Conservation (phyloP, 2,113 vertebrate species). For the Salminus brasiliensis region DNA sequence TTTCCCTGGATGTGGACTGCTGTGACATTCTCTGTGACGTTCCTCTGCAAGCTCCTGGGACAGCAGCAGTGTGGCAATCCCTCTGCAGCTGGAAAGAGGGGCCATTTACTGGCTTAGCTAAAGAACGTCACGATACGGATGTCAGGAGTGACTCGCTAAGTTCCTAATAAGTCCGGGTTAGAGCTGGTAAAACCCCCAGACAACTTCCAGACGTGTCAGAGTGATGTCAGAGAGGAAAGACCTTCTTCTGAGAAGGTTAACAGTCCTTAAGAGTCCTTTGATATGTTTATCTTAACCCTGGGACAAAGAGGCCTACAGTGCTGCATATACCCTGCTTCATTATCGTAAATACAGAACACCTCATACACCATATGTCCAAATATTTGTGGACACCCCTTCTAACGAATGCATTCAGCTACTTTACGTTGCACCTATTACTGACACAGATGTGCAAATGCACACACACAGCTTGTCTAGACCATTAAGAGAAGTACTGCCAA, state of each 20-base stretch:
- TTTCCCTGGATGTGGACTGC: background rate
- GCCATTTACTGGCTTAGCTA: constrained; percentile 7
- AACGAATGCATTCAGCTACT: too few species aligned
- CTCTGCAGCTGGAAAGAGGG: background rate
- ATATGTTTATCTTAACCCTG: too few species aligned
- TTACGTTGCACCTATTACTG: too few species aligned
- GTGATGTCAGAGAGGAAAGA: background rate
- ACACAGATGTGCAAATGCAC: too few species aligned
- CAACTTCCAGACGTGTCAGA: background rate
- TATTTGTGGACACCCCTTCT: too few species aligned
- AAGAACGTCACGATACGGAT: background rate
- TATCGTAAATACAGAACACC: too few species aligned
- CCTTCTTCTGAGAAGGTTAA: background rate
- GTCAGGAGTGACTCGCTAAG: background rate
- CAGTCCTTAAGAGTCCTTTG: background rate
- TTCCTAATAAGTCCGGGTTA: background rate
- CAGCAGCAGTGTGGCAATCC: background rate
- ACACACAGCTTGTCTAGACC: too few species aligned
- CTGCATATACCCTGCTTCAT: too few species aligned
- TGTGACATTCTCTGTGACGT: background rate
- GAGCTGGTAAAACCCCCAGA: background rate
- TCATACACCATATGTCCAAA: too few species aligned
- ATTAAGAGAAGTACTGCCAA: too few species aligned
- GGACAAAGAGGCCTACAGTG: too few species aligned
- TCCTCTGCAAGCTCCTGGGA: background rate